These are phyloP conservation scores for Latrodectus hesperus DNA, from an alignment of 2,888 invertebrate species.

Conservation along the genomic window DNA sequence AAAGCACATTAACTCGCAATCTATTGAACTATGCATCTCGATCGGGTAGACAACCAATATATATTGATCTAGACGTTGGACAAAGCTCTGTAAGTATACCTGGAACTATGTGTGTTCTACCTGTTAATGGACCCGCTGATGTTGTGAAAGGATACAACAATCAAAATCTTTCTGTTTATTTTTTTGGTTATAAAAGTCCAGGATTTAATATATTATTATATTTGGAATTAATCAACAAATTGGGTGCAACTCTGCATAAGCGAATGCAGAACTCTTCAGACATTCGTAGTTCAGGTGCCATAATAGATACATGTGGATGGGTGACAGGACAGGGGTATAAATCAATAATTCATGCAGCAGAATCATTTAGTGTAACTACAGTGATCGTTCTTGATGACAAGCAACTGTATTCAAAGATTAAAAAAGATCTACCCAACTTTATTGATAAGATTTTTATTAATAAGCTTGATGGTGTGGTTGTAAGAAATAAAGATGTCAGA, in stretches of 20 bases:
- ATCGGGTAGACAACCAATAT: slow-evolving; percentile 83
- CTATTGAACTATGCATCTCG: slow-evolving; percentile 96
- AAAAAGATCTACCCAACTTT: slow-evolving; percentile 92
- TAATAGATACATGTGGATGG: slow-evolving; percentile 99
- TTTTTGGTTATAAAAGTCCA: slow-evolving; percentile 90
- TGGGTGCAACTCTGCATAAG: slow-evolving; percentile 89
- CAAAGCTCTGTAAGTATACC: slow-evolving; percentile 92
- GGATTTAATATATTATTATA: slow-evolving; percentile 87
- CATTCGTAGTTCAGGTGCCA: slow-evolving; percentile 81
- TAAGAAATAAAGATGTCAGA: slow-evolving; percentile 83
- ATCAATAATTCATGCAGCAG: slow-evolving; percentile 88
- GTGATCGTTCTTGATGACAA: slow-evolving; percentile 96
- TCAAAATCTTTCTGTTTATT: slow-evolving; percentile 92
- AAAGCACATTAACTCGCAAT: slow-evolving; percentile 90
- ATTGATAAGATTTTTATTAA: slow-evolving; percentile 93
- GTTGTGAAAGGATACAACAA: slow-evolving; percentile 96
- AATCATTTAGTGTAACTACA: slow-evolving; percentile 85
- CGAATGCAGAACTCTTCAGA: slow-evolving; percentile 74
- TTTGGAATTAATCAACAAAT: slow-evolving; percentile 85
- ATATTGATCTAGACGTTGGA: slow-evolving; percentile 95
- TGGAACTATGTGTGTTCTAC: slow-evolving; percentile 90
- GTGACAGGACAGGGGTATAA: slow-evolving; percentile 90
- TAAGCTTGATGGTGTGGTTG: slow-evolving; percentile 78
- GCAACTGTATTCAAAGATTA: slow-evolving; percentile 92
- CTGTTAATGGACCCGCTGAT: slow-evolving; percentile 94